Evolutionary conservation across 1,140 invertebrate species (phyloP).

Genomic region (Bicyclus anynana): DNA sequence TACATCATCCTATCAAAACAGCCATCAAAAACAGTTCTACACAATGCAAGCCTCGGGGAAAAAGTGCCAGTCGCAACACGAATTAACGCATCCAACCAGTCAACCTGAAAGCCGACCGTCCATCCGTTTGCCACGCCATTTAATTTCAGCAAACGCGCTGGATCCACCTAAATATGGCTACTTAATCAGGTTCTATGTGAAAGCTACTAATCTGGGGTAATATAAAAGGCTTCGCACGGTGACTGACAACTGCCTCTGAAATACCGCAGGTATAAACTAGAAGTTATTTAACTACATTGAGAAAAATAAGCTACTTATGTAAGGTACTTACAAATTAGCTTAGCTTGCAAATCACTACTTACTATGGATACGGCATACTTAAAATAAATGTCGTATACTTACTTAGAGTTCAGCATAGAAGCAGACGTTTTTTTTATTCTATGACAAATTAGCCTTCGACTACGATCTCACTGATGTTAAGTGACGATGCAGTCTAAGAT

Average conservation of each 20-base stretch:
- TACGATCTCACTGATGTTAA: too few species aligned
- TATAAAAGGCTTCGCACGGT: not conserved
- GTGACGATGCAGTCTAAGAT: too few species aligned
- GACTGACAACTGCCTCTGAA: not conserved
- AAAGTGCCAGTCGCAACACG: constrained; percentile 45
- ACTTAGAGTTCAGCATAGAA: too few species aligned
- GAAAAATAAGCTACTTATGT: too few species aligned
- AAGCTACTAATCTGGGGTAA: constrained; percentile 3
- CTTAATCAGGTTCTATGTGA: constrained; percentile 20
- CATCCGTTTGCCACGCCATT: constrained; percentile 42
- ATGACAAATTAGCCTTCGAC: too few species aligned
- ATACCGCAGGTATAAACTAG: too few species aligned
- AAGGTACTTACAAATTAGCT: too few species aligned
- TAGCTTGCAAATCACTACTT: too few species aligned
- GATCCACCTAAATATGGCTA: constrained; percentile 34
- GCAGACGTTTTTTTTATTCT: too few species aligned
- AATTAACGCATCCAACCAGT: constrained; percentile 49
- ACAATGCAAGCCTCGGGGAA: constrained; percentile 30
- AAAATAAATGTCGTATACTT: too few species aligned
- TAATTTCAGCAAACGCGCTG: constrained; percentile 36
- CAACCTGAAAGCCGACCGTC: constrained; percentile 36
- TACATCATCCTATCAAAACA: not conserved
- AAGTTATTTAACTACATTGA: too few species aligned
- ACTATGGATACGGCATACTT: too few species aligned
- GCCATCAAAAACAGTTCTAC: constrained; percentile 8